Conservation (phyloP, 2,113 vertebrate species). For the Cyprinus carpio region DNA sequence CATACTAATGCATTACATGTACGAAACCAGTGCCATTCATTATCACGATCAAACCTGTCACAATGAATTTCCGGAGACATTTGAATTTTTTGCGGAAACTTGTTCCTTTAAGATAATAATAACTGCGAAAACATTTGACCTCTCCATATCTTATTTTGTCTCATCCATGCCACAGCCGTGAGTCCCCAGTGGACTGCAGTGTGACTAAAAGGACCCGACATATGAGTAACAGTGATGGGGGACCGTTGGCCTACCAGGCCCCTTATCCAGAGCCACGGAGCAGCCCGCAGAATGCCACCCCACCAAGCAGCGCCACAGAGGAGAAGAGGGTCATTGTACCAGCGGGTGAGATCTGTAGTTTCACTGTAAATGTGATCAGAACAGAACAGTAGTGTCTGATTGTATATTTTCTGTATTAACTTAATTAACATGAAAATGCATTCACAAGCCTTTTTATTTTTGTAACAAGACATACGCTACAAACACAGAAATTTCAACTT, state of each 20-base stretch:
- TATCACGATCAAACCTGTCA: not conserved
- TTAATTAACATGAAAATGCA: not conserved
- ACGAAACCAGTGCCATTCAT: not conserved
- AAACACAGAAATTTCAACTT: not conserved
- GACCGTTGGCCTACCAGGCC: conserved; percentile 69
- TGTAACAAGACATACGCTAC: not conserved
- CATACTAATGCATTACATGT: not conserved
- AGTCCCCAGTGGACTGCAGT: conserved; percentile 78
- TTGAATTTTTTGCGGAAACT: not conserved
- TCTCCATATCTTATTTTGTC: not conserved
- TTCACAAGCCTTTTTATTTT: not conserved
- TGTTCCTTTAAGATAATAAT: not conserved
- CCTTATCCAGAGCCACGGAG: conserved; percentile 72
- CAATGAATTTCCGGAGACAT: not conserved
- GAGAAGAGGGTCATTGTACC: conserved; percentile 87
- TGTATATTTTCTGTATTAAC: not conserved
- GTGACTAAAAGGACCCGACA: conserved; percentile 74
- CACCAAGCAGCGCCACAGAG: conserved; percentile 70
- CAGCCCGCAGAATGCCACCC: conserved; percentile 70
- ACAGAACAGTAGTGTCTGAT: not conserved
- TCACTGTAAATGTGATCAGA: no score
- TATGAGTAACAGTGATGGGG: conserved; percentile 72
- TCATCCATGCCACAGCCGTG: conserved; percentile 62
- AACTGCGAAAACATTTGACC: not conserved
- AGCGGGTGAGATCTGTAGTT: conserved; percentile 71